A percentile compares a stretch with the other conserved stretches of the same genome.
These are phyloP conservation scores for Alsophila aescularia DNA, from an alignment of 2,888 invertebrate species.

Conservation along the genomic window DNA sequence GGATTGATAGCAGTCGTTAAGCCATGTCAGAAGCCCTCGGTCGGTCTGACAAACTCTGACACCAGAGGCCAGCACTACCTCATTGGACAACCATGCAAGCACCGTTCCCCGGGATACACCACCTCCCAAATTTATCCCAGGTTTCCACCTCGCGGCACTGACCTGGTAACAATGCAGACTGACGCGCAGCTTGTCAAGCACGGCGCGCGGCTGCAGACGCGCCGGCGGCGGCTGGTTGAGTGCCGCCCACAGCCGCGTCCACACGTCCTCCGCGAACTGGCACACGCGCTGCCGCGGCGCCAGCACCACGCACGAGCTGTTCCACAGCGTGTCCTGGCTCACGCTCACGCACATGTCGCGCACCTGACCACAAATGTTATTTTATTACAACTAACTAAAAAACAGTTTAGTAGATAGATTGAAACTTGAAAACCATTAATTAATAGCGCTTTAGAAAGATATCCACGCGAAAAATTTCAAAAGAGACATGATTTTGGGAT, in stretches of 20 bases:
- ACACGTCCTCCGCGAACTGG: constrained; percentile 92
- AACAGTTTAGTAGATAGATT: too few species aligned
- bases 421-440: too few species aligned
- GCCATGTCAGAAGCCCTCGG: too few species aligned
- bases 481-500: too few species aligned
- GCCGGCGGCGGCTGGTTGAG: constrained; percentile 74
- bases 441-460: too few species aligned
- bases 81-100: constrained; percentile 90
- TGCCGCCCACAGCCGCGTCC: constrained; percentile 92
- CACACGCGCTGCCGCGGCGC: constrained; percentile 93
- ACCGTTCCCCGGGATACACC: constrained; percentile 91
- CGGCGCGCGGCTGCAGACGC: constrained; percentile 87
- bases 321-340: constrained; percentile 91
- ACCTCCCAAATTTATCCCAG: constrained; percentile 82
- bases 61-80: too few species aligned
- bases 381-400: too few species aligned
- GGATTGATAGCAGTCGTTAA: too few species aligned
- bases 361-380: constrained; percentile 48
- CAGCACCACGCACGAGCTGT: constrained; percentile 92
- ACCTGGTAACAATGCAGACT: constrained; percentile 93
- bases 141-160: not conserved
- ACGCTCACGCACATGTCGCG: constrained; percentile 85
- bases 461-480: too few species aligned
- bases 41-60: too few species aligned
- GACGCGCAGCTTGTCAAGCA: constrained; percentile 90